Evolutionary conservation across 2,113 vertebrate genomes (phyloP).

Genomic region (Trichomycterus rosablanca): DNA sequence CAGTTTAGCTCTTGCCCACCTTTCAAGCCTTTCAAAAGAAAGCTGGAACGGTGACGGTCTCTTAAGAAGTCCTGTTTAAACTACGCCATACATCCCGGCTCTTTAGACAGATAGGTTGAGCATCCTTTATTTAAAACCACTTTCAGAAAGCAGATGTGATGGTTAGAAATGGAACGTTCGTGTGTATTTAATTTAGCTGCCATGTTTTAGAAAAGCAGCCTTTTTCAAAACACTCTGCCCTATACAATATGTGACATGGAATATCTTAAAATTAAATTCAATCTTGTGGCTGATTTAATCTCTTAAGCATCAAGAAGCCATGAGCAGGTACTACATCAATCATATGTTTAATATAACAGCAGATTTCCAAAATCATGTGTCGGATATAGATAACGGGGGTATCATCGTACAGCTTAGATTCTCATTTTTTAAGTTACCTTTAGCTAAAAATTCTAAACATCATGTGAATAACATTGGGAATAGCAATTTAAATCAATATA

Average conservation of each 20-base stretch:
- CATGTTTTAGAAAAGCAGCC: conserved; percentile 1
- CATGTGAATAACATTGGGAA: no score
- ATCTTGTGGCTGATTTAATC: no score
- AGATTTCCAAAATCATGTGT: no score
- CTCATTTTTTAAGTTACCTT: no score
- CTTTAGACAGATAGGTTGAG: conserved; percentile 15
- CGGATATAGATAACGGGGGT: no score
- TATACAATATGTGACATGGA: conserved; percentile 2
- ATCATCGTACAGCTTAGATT: no score
- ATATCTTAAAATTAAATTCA: background rate
- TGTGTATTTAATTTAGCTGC: conserved; percentile 27
- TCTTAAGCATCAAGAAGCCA: no score
- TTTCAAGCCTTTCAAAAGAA: conserved; percentile 14
- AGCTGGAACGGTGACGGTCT: conserved; percentile 21
- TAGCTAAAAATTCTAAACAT: no score
- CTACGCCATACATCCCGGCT: conserved; percentile 20
- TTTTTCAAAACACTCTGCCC: no score
- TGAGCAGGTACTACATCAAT: no score
- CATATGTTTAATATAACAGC: no score
- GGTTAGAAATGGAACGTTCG: conserved; percentile 26
- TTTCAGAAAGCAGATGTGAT: conserved; percentile 25
- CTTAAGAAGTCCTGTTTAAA: conserved; percentile 40
- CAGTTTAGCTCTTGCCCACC: conserved; percentile 1
- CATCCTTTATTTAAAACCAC: conserved; percentile 25
- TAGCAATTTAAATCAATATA: no score